Evolutionary conservation across 1,140 invertebrate genomes (phyloP).

Genomic region (Armadillidium nasatum): DNA sequence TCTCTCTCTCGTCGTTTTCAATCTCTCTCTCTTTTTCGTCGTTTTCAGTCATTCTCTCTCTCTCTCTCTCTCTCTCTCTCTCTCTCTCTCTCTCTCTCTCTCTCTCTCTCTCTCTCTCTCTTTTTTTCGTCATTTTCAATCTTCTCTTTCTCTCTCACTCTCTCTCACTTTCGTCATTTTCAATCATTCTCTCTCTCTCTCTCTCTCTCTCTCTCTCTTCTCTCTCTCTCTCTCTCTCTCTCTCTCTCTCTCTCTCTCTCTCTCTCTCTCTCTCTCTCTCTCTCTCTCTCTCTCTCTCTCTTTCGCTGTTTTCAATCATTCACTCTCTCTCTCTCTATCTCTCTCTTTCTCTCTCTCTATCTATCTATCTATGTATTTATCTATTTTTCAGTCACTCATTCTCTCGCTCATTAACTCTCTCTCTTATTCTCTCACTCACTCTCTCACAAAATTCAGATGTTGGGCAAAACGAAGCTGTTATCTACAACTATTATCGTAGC

Average conservation of each 20-base stretch:
- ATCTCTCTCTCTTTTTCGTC: background rate
- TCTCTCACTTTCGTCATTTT: background rate
- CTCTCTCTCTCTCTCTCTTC: background rate
- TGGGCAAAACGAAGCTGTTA: no score
- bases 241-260: background rate
- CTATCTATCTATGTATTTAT: background rate
- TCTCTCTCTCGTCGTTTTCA: background rate
- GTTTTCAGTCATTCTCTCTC: no score
- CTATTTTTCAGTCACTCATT: no score
- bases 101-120: background rate
- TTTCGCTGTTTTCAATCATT: no score
- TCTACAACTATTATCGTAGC: no score
- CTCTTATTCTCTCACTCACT: background rate
- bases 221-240: background rate
- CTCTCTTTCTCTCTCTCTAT: background rate
- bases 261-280: background rate
- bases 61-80: background rate
- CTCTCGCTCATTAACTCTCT: background rate
- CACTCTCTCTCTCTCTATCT: background rate
- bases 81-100: background rate
- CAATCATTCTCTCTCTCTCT: background rate
- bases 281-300: no score
- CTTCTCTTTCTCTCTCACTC: background rate
- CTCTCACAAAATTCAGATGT: no score
- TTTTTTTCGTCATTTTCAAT: no score